phyloP scores from a whole-genome alignment of 2,797 vertebrate genomes.

The Ispidina lecontei region DNA sequence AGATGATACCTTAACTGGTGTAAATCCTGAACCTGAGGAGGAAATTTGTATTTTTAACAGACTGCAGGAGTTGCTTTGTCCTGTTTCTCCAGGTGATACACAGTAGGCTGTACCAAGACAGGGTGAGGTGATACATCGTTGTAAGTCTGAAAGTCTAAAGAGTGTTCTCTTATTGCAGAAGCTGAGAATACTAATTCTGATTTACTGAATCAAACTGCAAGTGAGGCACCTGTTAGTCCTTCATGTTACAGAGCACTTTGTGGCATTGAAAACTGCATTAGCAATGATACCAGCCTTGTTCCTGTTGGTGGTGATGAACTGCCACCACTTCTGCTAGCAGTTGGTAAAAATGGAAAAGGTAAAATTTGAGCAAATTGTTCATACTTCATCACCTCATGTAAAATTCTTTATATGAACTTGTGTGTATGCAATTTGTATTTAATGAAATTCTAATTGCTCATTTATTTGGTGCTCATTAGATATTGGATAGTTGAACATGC shows the following conservation, averaged over 20 bases:
- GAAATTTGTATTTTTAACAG: background rate
- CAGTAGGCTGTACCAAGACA: conserved; percentile 42
- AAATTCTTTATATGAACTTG: background rate
- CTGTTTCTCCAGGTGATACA: conserved; percentile 31
- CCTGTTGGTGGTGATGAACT: conserved; percentile 82
- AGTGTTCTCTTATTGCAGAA: conserved; percentile 48
- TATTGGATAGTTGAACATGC: background rate
- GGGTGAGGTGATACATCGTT: background rate
- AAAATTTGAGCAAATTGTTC: background rate
- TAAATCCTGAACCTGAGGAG: conserved; percentile 30
- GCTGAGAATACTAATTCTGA: background rate
- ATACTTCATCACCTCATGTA: background rate
- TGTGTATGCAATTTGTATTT: background rate
- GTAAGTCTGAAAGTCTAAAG: background rate
- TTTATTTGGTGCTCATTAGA: background rate
- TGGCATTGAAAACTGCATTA: conserved; percentile 81
- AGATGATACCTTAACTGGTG: background rate
- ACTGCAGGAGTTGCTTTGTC: conserved; percentile 9
- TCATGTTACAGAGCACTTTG: conserved; percentile 85
- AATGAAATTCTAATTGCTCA: background rate
- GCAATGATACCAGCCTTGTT: conserved; percentile 82
- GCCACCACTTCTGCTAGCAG: conserved; percentile 87
- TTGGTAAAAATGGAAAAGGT: conserved; percentile 85
- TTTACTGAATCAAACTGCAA: background rate
- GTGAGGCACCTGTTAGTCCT: conserved; percentile 64